Evolutionary conservation across 2,888 invertebrate species (phyloP), one percentile per base, ranked within the genome.

Genomic region (Mythimna ferrago): DNA sequence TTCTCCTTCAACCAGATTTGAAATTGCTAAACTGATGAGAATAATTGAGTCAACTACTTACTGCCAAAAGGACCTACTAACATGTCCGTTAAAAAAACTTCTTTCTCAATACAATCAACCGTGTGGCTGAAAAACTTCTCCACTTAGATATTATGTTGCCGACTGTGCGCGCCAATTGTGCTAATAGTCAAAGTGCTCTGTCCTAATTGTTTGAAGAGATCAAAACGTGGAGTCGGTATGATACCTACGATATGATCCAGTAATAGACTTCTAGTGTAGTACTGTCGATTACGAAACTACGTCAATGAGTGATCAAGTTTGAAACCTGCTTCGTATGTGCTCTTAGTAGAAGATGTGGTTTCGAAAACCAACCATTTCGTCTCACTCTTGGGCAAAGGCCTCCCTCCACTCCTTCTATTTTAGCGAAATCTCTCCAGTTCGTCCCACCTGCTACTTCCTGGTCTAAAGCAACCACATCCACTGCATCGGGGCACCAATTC

Each of bases 141-240:
- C 38, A 35, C 26, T 48, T 48, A 73, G 21, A 35, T 41, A 54
- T 84, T 76, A 51, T 81, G 85, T 71, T 14, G 10, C 14, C 57
- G 76, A 71, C 71, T 73, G 82, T 83, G 62, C 71, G 38, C 26
- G 48, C 65, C 70, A 84, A 83, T 83, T 78, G 73, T 21, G 57
- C 35, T 78, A 84, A 81, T 76, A 64, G 71, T 71, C 73, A 76
- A 82, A 84, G 71, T 72, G 71, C 64, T 69, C 67, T 21, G 60
- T 48, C 60, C 60, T 71, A 83, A 83, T 83, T 82, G 62, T 61
- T 66, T 64, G 68, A 75, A 73, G 75, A 72, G 74, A 81, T 76
- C 82, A 71, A 53, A 75, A 57, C 69, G 71, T 68, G 73, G 53
- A 72, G 56, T 65, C 19, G 32, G n/a, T 71, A 66, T 68, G 57